A percentile compares a stretch with the other conserved stretches of the same genome.
phyloP scores from a whole-genome alignment of 2,113 vertebrate species.

The Tichodroma muraria region DNA sequence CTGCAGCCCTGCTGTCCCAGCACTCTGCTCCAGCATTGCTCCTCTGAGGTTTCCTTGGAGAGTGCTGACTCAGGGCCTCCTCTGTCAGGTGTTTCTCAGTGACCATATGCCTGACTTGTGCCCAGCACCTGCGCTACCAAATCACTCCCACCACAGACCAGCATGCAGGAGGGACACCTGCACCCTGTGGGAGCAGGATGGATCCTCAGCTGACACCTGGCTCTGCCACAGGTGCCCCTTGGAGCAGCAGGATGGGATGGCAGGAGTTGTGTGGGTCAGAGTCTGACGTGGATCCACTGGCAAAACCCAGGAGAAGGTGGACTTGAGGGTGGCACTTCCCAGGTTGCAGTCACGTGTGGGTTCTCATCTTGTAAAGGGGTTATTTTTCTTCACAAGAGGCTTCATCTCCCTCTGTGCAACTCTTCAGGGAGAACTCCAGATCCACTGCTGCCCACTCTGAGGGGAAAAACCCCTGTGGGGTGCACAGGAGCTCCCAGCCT shows the following conservation, averaged over 20 bases:
- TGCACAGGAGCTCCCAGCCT: not conserved
- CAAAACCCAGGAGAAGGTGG: not conserved
- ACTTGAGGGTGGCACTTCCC: fast-evolving
- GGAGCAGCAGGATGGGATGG: not conserved
- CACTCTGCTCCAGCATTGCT: fast-evolving
- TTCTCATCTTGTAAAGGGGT: not conserved
- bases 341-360: fast-evolving
- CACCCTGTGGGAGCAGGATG: fast-evolving
- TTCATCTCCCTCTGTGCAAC: not conserved
- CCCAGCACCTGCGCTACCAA: fast-evolving
- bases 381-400: not conserved
- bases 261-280: not conserved
- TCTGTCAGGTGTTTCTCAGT: fast-evolving
- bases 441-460: not conserved
- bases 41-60: not conserved
- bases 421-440: not conserved
- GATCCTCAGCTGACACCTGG: not conserved
- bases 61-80: not conserved
- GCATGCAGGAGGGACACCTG: not conserved
- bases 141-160: not conserved
- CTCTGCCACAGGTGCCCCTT: not conserved
- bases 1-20: not conserved
- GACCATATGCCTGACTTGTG: not conserved
- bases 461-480: not conserved
- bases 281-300: not conserved